Base-by-base conservation (phyloP, 2,113 vertebrate species). In the Sterrhoptilus dennistouni region DNA sequence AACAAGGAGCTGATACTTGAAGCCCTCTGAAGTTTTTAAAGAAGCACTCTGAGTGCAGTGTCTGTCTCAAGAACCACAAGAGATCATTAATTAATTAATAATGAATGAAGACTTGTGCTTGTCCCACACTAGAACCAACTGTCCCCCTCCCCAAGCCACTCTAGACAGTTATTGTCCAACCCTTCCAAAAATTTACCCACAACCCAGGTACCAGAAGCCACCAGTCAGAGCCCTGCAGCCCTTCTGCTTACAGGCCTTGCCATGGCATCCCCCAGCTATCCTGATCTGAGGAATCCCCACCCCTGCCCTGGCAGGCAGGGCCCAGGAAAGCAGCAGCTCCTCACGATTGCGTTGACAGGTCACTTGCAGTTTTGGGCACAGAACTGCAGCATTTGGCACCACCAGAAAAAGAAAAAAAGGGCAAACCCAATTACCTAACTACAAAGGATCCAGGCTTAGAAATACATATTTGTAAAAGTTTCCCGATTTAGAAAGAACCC, bases 261-360 rank as follows among this genome's bases (percentile, higher is more conserved):
- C n/a, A 15, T 6, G 14, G 18, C 21, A 45, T 27, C 35, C 40
- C 35, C 47, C 66, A 79, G 29, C 24, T 29, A 2, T 9, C 38
- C 36, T 28, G 9, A 20, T 64, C 1, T 36, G 47, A n/a, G 31
- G 12, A 22, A 45, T 22, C 4, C 16, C 21, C 2, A 2, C 6
- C 9, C 15, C 63, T 40, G 42, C 35, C 40, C 59, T 1, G 0
- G 35, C 36, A 25, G 52, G 29, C 49, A 68, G 49, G 7, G 10
- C 49, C 75, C 16, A 5, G 38, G 44, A 17, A 44, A 69, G 44
- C 5, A 8, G 57, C 53, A 77, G 22, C 42, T 42, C 29, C 36
- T 83, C 63, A 57, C 5, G 3, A 19, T 36, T 5, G 1, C 29
- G 29, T 8, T 13, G 3, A 9, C 1, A 2, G 15, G 21, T 50